Base-by-base conservation (phyloP, 2,888 invertebrate species). In the Sepiola atlantica region DNA sequence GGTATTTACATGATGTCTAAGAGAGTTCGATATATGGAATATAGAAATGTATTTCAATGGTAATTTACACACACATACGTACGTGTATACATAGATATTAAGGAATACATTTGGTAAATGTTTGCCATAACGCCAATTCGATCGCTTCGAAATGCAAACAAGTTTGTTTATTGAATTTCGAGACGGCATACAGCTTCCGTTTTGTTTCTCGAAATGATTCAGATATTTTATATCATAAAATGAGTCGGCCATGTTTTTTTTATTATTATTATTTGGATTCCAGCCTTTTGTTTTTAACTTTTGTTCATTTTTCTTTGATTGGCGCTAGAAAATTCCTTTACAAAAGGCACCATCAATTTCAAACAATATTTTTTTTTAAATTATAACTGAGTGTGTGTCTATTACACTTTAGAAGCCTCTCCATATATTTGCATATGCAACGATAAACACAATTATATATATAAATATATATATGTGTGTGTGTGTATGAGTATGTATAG, bases 131-230 rank as follows among this genome's bases (percentile, higher is more conserved):
- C n/a, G n/a, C 77, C n/a, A 77, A 14, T 77, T 32, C 77, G n/a
- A 77, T 77, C 77, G 77, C 77, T 28, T 77, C 77, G 10, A 8
- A 77, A 77, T 32, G 77, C 77, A 77, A 77, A 77, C n/a, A 77
- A 77, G 77, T 77, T 77, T 77, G 77, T 77, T 77, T 77, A 77
- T 77, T 77, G 77, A 77, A 77, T n/a, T n/a, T 77, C 16, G 14
- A 32, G n/a, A 32, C n/a, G 77, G 77, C 77, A 32, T 77, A n/a
- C 77, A 77, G n/a, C n/a, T 77, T 24, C 28, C 77, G 77, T 77
- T n/a, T 77, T 77, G 77, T 77, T 77, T 77, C n/a, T 77, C n/a
- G 77, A 77, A 77, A 77, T 77, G 77, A 77, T 77, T 77, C 28
- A 28, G n/a, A 28, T n/a, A 77, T 28, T 77, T 77, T 28, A 28